Evolutionary conservation across 1,140 invertebrate genomes (phyloP), one percentile per base, ranked within the genome.

Genomic region (Dreissena rostriformis): DNA sequence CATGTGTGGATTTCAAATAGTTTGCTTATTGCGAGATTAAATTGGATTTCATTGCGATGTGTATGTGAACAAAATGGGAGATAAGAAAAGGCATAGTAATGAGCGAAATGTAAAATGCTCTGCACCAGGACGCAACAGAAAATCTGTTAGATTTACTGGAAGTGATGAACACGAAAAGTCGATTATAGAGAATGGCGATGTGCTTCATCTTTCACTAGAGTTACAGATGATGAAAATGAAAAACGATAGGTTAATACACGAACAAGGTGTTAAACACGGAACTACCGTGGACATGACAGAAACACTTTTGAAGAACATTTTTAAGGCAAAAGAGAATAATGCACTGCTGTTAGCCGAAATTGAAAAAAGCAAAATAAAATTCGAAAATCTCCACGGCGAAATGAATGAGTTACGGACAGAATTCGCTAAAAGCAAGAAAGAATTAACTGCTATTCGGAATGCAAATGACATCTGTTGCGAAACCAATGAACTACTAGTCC

Each of bases 211-310:
- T 24, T 61, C 29, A 26, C 28, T 70, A 26, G n/a, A 57, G 15
- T 66, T 79, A 12, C 17, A 70, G 22, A n/a, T 26, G 14, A 53
- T 70, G 26, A 55, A 39, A 71, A 71, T n/a, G 19, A 55, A 15
- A 66, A 61, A 61, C 28, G 26, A 17, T n/a, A 7, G 55, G 12
- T 4, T 79, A 26, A 53, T 28, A n/a, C 39, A 29, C 1, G 12
- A 51, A 51, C 77, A 79, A 57, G 77, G 70, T 17, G 70, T 29
- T 22, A 79, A 67, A 70, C 68, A 79, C 28, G 29, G 51, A 53
- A 2, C 14, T 71, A 70, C 67, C 2, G 26, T 55, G 22, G 51
- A 70, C 2, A 15, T 52, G 2, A 51, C 55, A 6, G 53, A 71
- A 1, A 2, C 22, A 53, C 55, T 79, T 51, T 24, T 29, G 28